Evolutionary conservation across 2,888 invertebrate genomes (phyloP).

Genomic region (Tromatobia lineatoria): DNA sequence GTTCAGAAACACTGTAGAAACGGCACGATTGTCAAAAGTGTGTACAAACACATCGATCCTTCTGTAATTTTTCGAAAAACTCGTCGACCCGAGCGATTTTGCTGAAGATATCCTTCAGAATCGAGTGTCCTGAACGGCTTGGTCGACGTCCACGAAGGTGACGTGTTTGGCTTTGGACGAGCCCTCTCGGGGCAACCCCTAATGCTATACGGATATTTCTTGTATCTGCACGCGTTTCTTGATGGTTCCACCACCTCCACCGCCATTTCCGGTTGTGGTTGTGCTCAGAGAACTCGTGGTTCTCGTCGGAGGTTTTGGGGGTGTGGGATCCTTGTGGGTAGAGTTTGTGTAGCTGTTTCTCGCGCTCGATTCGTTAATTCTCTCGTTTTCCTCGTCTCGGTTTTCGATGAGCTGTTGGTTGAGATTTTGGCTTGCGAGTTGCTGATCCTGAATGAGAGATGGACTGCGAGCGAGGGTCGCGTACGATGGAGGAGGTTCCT

Average conservation of each 20-base stretch:
- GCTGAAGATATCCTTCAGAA: conserved; percentile 73
- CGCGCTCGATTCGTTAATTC: conserved; percentile 33
- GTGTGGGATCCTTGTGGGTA: conserved; percentile 76
- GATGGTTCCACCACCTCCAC: conserved; percentile 86
- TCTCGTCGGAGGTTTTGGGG: conserved; percentile 83
- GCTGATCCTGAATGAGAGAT: conserved; percentile 72
- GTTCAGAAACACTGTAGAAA: conserved; percentile 4
- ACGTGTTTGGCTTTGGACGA: conserved; percentile 81
- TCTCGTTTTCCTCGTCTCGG: conserved; percentile 42
- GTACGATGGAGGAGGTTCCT: conserved; percentile 87
- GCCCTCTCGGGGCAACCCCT: conserved; percentile 85
- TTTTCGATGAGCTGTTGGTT: conserved; percentile 60
- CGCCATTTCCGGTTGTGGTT: conserved; percentile 70
- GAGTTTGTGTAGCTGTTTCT: conserved; percentile 59
- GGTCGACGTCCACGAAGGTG: conserved; percentile 81
- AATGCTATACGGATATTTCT: conserved; percentile 92
- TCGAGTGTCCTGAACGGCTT: conserved; percentile 77
- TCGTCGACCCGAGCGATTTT: background rate
- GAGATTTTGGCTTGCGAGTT: conserved; percentile 24
- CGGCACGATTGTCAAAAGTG: conserved; percentile 16
- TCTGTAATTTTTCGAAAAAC: background rate
- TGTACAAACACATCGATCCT: conserved; percentile 10
- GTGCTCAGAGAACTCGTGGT: conserved; percentile 78
- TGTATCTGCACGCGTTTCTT: conserved; percentile 94
- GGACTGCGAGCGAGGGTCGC: conserved; percentile 85